phyloP scores from a whole-genome alignment of 2,888 invertebrate species.

The Thyatira batis region DNA sequence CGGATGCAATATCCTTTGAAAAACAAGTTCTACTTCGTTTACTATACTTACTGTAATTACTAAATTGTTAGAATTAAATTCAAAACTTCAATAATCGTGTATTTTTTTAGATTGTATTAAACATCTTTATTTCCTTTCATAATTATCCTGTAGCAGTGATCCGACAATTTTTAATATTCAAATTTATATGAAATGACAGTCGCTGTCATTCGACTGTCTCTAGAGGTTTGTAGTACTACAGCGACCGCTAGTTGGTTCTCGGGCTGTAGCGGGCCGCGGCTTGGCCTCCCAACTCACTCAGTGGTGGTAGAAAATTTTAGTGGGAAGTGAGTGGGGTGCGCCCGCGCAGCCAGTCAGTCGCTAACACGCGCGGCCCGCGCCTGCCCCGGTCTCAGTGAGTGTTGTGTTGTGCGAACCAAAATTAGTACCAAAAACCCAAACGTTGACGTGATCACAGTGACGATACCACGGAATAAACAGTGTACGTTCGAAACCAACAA shows the following conservation, averaged over 20 bases:
- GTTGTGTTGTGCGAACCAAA: slow-evolving; percentile 48
- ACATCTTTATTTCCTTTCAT: not conserved
- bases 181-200: not conserved
- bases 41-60: slow-evolving; percentile 13
- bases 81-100: not conserved
- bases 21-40: slow-evolving; percentile 30
- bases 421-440: slow-evolving; percentile 27
- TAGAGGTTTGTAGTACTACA: not conserved
- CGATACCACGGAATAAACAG: slow-evolving; percentile 52
- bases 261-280: slow-evolving; percentile 57
- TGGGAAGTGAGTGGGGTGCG: slow-evolving; percentile 81
- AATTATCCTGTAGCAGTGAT: too few species aligned
- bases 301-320: slow-evolving; percentile 79
- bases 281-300: slow-evolving; percentile 49
- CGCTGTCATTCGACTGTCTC: not conserved
- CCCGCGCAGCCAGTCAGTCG: slow-evolving; percentile 72
- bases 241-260: not conserved
- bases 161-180: too few species aligned
- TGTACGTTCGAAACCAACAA: slow-evolving; percentile 59
- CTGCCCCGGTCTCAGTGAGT: slow-evolving; percentile 58
- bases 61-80: not conserved
- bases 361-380: slow-evolving; percentile 69
- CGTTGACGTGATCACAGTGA: slow-evolving; percentile 52
- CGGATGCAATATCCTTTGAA: slow-evolving; percentile 42
- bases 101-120: not conserved